These are phyloP conservation scores for Plectus sambesii DNA, from an alignment of 1,140 invertebrate genomes.

Conservation along the genomic window DNA sequence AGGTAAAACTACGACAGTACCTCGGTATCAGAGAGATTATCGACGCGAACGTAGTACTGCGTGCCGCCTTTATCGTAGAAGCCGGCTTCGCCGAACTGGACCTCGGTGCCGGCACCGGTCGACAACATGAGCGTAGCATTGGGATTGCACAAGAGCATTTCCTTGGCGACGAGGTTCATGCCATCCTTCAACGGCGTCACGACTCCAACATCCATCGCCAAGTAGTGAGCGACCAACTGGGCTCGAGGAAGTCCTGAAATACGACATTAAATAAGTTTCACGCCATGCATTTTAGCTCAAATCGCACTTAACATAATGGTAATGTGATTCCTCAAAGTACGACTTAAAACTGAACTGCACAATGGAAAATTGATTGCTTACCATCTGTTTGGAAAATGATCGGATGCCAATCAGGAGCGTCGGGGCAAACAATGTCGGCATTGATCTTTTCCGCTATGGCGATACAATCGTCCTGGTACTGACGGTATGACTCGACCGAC, in stretches of 20 bases:
- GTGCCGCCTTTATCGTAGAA: slow-evolving; percentile 34
- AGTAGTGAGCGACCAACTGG: slow-evolving; percentile 39
- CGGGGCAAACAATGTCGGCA: not conserved
- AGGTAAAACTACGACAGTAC: slow-evolving; percentile 10
- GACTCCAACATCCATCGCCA: slow-evolving; percentile 45
- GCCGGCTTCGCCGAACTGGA: slow-evolving; percentile 41
- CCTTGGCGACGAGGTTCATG: slow-evolving; percentile 41
- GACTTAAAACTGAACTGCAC: too few relatives aligned
- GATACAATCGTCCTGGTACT: not conserved
- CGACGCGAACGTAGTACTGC: slow-evolving; percentile 33
- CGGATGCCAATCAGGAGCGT: not conserved
- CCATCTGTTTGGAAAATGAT: not conserved
- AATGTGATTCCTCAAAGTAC: too few relatives aligned
- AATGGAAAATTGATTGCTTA: not conserved
- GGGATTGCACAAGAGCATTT: slow-evolving; percentile 45
- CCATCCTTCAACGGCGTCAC: slow-evolving; percentile 45
- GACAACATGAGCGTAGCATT: slow-evolving; percentile 39
- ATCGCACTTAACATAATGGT: too few relatives aligned
- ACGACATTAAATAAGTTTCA: too few relatives aligned
- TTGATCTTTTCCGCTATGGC: not conserved
- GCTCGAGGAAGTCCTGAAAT: slow-evolving; percentile 28
- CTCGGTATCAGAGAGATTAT: slow-evolving; percentile 35
- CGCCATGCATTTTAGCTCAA: too few relatives aligned
- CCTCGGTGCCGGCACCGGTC: slow-evolving; percentile 41
- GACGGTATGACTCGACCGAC: not conserved